A percentile compares a stretch with the other conserved stretches of the same genome.
Evolutionary conservation across 2,113 vertebrate species (phyloP).

Genomic region (Eulemur rufifrons): DNA sequence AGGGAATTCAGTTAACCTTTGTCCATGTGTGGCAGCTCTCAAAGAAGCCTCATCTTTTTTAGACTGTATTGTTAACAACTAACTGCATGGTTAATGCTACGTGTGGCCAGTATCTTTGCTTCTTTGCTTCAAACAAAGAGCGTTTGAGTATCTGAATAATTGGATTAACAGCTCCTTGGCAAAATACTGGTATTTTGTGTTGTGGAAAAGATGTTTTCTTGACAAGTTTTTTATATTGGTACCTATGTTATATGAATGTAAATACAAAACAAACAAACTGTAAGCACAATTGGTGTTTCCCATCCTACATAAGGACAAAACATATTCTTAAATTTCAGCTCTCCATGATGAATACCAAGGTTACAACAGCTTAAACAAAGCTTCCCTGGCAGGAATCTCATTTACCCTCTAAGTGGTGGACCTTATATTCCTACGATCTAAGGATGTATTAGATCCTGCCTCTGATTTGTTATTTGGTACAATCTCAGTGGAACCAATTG

Average conservation of each 20-base stretch:
- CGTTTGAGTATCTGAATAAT: constrained; percentile 59
- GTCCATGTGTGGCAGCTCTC: constrained; percentile 66
- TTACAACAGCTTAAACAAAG: constrained; percentile 21
- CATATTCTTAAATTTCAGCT: constrained; percentile 17
- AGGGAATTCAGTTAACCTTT: constrained; percentile 63
- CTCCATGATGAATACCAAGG: neutral
- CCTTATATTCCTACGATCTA: constrained; percentile 16
- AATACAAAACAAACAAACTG: constrained; percentile 57
- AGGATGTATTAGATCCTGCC: constrained; percentile 53
- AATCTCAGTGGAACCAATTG: constrained; percentile 74
- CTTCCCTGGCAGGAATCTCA: constrained; percentile 40
- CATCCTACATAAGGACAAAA: neutral
- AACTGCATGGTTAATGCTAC: constrained; percentile 64
- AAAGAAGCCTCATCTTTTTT: constrained; percentile 57
- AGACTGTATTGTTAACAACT: constrained; percentile 72
- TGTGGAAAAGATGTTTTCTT: constrained; percentile 62
- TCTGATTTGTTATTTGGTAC: constrained; percentile 30
- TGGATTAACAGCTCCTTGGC: constrained; percentile 15
- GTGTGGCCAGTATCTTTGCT: constrained; percentile 61
- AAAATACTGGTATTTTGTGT: constrained; percentile 53
- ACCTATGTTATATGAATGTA: constrained; percentile 66
- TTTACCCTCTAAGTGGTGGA: constrained; percentile 32
- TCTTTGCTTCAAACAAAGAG: constrained; percentile 63
- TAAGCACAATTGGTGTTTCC: constrained; percentile 67
- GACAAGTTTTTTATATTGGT: constrained; percentile 61